Conservation (phyloP, 2,113 vertebrate species). For the Grantiella picta region DNA sequence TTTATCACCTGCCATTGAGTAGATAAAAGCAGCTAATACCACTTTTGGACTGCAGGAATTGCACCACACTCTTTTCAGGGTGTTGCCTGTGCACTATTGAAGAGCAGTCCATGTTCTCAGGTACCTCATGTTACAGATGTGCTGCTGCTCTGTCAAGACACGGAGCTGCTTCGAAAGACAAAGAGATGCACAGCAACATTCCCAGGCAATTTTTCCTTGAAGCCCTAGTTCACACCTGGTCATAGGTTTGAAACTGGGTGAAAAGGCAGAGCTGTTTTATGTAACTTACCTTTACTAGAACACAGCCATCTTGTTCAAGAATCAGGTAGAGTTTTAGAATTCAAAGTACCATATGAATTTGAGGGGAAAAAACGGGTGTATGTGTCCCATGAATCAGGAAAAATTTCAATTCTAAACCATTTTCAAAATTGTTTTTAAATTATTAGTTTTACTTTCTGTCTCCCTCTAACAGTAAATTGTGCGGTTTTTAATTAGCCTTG, state of each 20-base stretch:
- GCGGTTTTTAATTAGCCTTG: not conserved
- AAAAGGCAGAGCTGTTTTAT: not conserved
- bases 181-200: not conserved
- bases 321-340: not conserved
- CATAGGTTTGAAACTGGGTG: not conserved
- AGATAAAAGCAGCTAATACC: not conserved
- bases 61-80: not conserved
- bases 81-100: not conserved
- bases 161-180: not conserved
- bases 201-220: not conserved
- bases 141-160: not conserved
- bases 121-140: not conserved
- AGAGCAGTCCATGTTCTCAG: not conserved
- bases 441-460: not conserved
- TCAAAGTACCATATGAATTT: not conserved
- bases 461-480: not conserved
- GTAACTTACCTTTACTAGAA: conserved; percentile 9
- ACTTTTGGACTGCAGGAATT: not conserved
- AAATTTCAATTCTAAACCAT: not conserved
- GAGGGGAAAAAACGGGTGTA: not conserved
- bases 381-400: not conserved
- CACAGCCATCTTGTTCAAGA: not conserved
- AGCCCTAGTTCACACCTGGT: not conserved
- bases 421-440: not conserved
- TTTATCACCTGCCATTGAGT: not conserved